phyloP scores from a whole-genome alignment of 2,797 vertebrate species.

The Enteromius fasciolatus region DNA sequence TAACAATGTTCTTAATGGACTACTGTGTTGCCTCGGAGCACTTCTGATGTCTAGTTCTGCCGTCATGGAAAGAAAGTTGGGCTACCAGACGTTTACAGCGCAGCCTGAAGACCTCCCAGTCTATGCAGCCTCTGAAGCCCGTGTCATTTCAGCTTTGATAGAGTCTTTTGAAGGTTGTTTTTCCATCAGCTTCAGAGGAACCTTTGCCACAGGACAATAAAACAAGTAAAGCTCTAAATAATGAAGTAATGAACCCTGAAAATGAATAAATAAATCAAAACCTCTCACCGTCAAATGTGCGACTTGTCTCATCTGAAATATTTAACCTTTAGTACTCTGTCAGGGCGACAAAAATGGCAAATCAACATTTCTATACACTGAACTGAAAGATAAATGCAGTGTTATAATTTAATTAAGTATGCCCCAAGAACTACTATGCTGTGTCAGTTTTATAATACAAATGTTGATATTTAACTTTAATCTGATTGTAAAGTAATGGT shows the following conservation, averaged over 20 bases:
- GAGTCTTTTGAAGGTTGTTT: constrained; percentile 49
- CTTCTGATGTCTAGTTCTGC: constrained; percentile 27
- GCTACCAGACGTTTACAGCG: constrained; percentile 46
- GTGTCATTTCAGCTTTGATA: constrained; percentile 38
- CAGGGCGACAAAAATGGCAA: not conserved
- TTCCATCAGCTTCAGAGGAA: constrained; percentile 54
- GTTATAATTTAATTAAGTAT: no score
- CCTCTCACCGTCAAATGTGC: not conserved
- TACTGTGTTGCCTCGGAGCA: not conserved
- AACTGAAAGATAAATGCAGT: not conserved
- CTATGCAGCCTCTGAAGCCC: constrained; percentile 26
- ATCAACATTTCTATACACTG: not conserved
- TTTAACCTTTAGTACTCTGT: not conserved
- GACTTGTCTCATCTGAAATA: not conserved
- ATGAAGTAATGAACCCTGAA: constrained; percentile 12
- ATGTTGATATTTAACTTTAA: not conserved
- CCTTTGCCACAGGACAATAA: constrained; percentile 30
- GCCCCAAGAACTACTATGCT: not conserved
- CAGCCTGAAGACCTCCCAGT: constrained; percentile 50
- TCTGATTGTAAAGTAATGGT: not conserved
- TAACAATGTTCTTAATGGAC: constrained; percentile 16
- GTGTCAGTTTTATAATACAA: not conserved
- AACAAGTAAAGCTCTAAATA: constrained; percentile 15
- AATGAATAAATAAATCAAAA: constrained; percentile 7
- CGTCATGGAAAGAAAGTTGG: constrained; percentile 59